Base-by-base conservation (phyloP, 2,888 invertebrate species). In the Alloplasta piceator region DNA sequence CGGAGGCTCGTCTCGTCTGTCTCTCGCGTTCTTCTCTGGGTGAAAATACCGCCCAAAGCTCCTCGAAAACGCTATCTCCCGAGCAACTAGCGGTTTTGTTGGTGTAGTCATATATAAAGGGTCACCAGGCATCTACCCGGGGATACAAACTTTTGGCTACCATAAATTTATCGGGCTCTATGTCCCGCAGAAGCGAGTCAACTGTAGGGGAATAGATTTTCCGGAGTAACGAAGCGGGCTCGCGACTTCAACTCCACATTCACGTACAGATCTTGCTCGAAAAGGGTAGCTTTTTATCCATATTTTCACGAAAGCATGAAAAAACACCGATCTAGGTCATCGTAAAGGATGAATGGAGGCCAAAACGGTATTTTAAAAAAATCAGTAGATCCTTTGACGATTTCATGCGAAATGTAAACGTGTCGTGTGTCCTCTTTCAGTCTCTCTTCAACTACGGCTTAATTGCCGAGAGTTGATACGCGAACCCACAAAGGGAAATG, bases 111-210 rank as follows among this genome's bases (percentile, higher is more conserved):
- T 16, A 61, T 52, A 41, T 4, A 38, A 1, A 38, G 1, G 48
- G 26, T 10, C 46, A 56, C 48, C 58, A 50, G 48, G 66, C 16
- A 16, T 58, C 46, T 9, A 26, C 26, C 26, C 16, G 39, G 43
- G 81, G 78, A 78, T 81, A 74, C 71, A 81, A 81, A 81, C 70
- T 81, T 81, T 78, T 48, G 77, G 81, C 67, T 55, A 66, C 70
- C 61, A 70, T 78, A 78, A 81, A 81, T 81, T 81, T 78, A 78
- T 81, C 74, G 74, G 50, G 64, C 39, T 52, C 66, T 16, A 52
- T 55, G 74, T 9, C 38, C 26, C 60, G 52, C 73, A 52, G 52
- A 67, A 55, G 46, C 64, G 43, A 58, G 46, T 10, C 16, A 63
- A 50, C 43, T 26, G 26, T 26, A 48, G 48, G 60, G 9, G 67